phyloP scores from a whole-genome alignment of 2,113 vertebrate species.

The Chlorodrepanis virens region DNA sequence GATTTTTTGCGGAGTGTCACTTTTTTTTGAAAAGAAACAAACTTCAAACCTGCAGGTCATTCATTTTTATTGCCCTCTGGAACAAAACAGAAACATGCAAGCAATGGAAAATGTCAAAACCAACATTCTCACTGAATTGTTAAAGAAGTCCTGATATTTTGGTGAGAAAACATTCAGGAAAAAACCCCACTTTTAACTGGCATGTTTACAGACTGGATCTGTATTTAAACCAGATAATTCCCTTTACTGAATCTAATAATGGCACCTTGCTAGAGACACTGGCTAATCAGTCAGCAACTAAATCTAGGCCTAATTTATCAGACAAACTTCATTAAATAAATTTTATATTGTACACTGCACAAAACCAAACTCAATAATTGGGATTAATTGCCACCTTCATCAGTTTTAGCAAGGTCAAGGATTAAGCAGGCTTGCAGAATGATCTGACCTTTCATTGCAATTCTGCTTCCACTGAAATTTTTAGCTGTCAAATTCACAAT shows the following conservation, averaged over 20 bases:
- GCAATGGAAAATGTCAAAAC: slow-evolving; percentile 26
- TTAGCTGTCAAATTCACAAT: neutral
- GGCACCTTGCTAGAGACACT: neutral
- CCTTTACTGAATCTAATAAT: neutral
- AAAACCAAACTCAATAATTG: neutral
- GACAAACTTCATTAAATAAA: neutral
- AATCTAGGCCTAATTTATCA: neutral
- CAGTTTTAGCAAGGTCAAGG: neutral
- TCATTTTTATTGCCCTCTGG: slow-evolving; percentile 41
- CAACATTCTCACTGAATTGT: neutral
- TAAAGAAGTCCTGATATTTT: slow-evolving; percentile 14
- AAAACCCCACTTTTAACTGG: neutral
- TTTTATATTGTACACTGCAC: neutral
- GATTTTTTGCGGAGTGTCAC: neutral
- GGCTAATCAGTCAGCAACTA: neutral
- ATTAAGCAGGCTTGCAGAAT: neutral
- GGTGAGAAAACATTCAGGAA: neutral
- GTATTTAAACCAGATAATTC: neutral
- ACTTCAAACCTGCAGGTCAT: neutral
- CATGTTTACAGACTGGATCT: neutral
- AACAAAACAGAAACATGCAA: slow-evolving; percentile 24
- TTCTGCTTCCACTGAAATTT: neutral
- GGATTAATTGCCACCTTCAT: neutral
- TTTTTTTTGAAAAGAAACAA: slow-evolving; percentile 17
- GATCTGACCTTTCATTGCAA: neutral